Evolutionary conservation across 2,113 vertebrate species (phyloP).

Genomic region (Ptilorrhoa leucosticta): DNA sequence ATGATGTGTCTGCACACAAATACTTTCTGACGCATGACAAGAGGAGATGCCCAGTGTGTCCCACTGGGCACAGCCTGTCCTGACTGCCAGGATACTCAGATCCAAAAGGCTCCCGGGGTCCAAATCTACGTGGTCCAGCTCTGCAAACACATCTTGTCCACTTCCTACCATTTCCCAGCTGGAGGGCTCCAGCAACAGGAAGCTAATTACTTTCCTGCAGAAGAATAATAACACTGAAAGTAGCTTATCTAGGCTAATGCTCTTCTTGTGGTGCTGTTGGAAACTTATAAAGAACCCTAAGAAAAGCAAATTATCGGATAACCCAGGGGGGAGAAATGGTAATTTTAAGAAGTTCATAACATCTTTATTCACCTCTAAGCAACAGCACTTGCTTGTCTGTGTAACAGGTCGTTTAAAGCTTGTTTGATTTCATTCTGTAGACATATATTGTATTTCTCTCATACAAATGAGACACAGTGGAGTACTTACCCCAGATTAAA

Average conservation of each 20-base stretch:
- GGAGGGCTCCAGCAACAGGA: not conserved
- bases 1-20: not conserved
- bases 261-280: not conserved
- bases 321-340: not conserved
- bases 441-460: not conserved
- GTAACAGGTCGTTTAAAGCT: constrained; percentile 17
- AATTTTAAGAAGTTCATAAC: constrained; percentile 21
- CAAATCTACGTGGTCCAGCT: not conserved
- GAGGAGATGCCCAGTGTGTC: not conserved
- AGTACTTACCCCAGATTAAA: constrained; percentile 94
- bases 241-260: not conserved
- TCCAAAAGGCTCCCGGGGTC: not conserved
- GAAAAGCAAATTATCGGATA: not conserved
- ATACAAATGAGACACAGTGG: not conserved
- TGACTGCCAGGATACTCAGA: not conserved
- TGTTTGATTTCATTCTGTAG: not conserved
- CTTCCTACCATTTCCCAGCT: not conserved
- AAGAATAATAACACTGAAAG: not conserved
- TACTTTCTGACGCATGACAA: not conserved
- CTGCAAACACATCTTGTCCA: not conserved
- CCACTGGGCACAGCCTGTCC: not conserved
- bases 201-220: not conserved
- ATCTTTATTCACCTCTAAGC: not conserved
- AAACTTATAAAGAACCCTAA: not conserved
- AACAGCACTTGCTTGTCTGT: not conserved